These are phyloP conservation scores for Silurus lanzhouensis DNA, from an alignment of 2,797 vertebrate genomes.

Conservation along the genomic window DNA sequence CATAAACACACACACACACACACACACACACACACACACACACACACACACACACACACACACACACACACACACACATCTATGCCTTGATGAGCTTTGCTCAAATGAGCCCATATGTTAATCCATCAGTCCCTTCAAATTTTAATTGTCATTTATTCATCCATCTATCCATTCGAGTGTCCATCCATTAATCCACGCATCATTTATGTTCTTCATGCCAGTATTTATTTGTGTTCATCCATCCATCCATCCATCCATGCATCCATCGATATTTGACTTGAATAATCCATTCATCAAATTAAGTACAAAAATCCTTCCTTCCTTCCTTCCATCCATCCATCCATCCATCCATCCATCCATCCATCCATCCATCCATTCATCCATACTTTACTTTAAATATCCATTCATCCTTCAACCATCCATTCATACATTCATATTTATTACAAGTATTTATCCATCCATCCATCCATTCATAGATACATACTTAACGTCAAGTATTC, in stretches of 20 bases:
- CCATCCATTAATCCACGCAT: too few species aligned
- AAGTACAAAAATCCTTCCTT: too few species aligned
- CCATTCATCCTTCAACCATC: too few species aligned
- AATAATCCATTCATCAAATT: too few species aligned
- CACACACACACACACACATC: background rate
- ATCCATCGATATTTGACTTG: too few species aligned
- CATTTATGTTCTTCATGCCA: too few species aligned
- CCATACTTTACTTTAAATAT: background rate
- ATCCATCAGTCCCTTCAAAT: too few species aligned
- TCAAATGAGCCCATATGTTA: too few species aligned
- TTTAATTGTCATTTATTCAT: too few species aligned
- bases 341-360: background rate
- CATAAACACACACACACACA: background rate
- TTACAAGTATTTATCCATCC: too few species aligned
- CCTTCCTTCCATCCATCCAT: background rate
- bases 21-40: background rate
- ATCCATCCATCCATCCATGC: background rate
- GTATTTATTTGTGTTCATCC: background rate
- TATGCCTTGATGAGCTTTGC: background rate
- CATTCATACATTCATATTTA: background rate
- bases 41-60: background rate
- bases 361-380: background rate
- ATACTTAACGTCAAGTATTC: background rate
- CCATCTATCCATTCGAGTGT: too few species aligned
- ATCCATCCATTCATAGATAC: background rate